Evolutionary conservation across 2,888 invertebrate genomes (phyloP), one percentile per base, ranked within the genome.

Genomic region (Apotomis capreana): DNA sequence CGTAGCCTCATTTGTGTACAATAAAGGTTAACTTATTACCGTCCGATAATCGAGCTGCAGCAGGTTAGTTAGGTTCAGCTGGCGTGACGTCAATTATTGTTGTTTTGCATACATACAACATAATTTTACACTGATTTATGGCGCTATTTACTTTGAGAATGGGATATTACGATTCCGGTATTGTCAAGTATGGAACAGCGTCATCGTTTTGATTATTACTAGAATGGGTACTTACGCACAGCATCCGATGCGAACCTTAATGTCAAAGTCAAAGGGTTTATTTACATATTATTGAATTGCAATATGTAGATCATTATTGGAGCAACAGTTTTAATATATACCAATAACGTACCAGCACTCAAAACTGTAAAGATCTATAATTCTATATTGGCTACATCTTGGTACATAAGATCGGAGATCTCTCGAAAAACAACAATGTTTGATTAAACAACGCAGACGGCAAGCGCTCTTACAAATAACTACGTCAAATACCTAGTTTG

Each of bases 71-170:
- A 59, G 68, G 78, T 82, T 82, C 78, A 81, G 74, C 76, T 79
- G 68, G 61, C 70, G 68, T 85, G 85, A 84, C 85, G 85, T 84
- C 83, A 85, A 79, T 80, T 73, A 75, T 70, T 64, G 67, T 65
- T 74, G 67, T 65, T 74, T 67, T 68, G 63, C 65, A 67, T 68
- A 65, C 68, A 69, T 75, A 68, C 73, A 65, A 69, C 67, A 68
- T 62, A 51, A 61, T 69, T 65, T 71, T 68, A 62, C 26, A 52
- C n/a, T 37, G 62, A 67, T 71, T 68, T 57, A 71, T 68, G 68
- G 58, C 57, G 62, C 12, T 68, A 61, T 67, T 67, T 61, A 51
- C 71, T 51, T 52, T 10, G 13, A 62, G 55, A 58, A 71, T 68
- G 40, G 36, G 51, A 58, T 51, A 55, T 65, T 60, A 59, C 37